Evolutionary conservation across 2,888 invertebrate genomes (phyloP), one percentile per base, ranked within the genome.

Genomic region (Drosophila mayaguana): DNA sequence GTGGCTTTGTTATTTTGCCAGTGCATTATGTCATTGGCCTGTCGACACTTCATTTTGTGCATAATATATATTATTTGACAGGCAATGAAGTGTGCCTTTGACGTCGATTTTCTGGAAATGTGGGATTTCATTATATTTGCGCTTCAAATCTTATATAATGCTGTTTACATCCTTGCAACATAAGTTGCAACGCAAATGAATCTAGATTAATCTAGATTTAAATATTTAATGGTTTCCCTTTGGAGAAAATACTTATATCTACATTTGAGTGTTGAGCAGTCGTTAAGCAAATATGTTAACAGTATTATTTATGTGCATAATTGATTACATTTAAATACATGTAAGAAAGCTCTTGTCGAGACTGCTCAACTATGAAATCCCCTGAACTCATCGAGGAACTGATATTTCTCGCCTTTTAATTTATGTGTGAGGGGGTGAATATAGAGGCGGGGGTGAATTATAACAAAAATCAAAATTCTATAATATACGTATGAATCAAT

Each of bases 21-120:
- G 53, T 51, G 63, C 54, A 76, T 53, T 78, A 54, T 69, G 72
- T 59, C 67, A 50, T 75, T 64, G 65, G 70, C 59, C 53, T 63
- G 51, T 22, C 22, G 8, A 9, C 60, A 56, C 59, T 66, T 50
- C 43, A 25, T 32, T 9, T 36, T 32, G 6, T 4, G 18, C 22
- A 57, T 20, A n/a, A 6, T 36, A 36, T 34, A 12, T 36, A 34
- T 18, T 11, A 34, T 7, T 20, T 20, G 20, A 34, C 14, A 14
- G 43, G 43, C 22, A 45, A 18, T 54, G 66, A 57, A 53, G 48
- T 9, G 2, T 2, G 62, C 67, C 45, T 43, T 8, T n/a, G 48
- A 54, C 60, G 0, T 40, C 11, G 18, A 50, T 43, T 54, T 61
- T 43, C 32, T 43, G 51, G 61, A 55, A 40, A 20, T 45, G 18